Base-by-base conservation (phyloP, 2,797 vertebrate genomes). In the Euthynnus affinis region DNA sequence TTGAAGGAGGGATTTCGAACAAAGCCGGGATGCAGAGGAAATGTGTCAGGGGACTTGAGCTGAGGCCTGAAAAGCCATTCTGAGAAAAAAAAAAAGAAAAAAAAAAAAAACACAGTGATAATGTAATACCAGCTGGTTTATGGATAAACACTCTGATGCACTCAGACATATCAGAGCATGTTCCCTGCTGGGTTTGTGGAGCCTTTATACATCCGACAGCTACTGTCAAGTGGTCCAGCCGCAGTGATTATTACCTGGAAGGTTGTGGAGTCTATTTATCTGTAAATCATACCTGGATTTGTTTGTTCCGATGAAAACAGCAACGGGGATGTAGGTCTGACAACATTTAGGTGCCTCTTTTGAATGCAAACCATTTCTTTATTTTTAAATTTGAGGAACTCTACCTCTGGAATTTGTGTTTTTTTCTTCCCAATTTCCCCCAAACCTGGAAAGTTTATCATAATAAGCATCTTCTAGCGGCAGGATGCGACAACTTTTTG, bases 1-100 rank as follows among this genome's bases (percentile, higher is more conserved):
- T 80, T 85, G 75, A 83, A 81, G 85, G 77, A 74, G 74, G 89
- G 83, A 82, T 87, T 83, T 67, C 23, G 74, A 81, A 86, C 78
- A 88, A 84, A 91, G 82, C 82, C 62, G 2, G 72, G 86, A 79
- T 76, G 77, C 68, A 23, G 80, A 68, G 75, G 71, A 71, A 71
- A 80, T 2, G 70, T 85, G 85, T 91, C 84, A 32, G 84, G 87
- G 70, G 77, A 76, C 75, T 84, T 1, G 44, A 75, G 83, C 76
- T 29, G 75, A 71, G 81, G 69, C 81, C 81, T 44, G 52, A 42
- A 77, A 73, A 85, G 68, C 74, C 62, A 4, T 48, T 74, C 57
- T 42, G 60, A 58, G 68, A 40, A 48, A 60, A 29, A 29, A 29
- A 78, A 80, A 64, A n/a, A n/a, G n/a, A n/a, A n/a, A n/a, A n/a